These are phyloP conservation scores for Pemphredon lugubris DNA, from an alignment of 2,888 invertebrate species.

Conservation along the genomic window DNA sequence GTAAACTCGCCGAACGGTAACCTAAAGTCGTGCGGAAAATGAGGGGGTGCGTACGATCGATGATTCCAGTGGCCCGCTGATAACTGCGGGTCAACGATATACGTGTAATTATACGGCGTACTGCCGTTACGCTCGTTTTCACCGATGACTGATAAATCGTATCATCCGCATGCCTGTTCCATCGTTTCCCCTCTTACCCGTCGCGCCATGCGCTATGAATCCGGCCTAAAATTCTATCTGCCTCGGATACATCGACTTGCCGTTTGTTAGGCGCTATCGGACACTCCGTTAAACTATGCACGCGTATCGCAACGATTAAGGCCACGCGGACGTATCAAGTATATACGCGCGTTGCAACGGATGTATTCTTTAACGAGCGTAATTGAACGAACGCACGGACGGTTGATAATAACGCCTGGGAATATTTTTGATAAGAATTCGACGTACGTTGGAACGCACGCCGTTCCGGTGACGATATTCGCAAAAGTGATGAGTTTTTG, in stretches of 20 bases:
- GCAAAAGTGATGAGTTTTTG: too few relatives aligned
- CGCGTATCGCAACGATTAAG: conserved; percentile 16
- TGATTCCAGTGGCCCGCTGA: conserved; percentile 49
- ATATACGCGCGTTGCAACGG: too few relatives aligned
- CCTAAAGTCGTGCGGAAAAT: conserved; percentile 65
- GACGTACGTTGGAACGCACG: too few relatives aligned
- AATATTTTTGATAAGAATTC: too few relatives aligned
- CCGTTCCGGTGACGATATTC: too few relatives aligned
- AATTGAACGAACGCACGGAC: too few relatives aligned
- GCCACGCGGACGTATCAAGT: too few relatives aligned
- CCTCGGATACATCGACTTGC: conserved; percentile 47
- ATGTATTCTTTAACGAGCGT: too few relatives aligned
- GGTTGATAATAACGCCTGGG: too few relatives aligned
- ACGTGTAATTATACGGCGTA: conserved; percentile 62
- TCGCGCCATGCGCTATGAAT: conserved; percentile 18
- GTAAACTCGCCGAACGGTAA: conserved; percentile 61
- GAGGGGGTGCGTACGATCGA: conserved; percentile 56
- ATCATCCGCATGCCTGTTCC: conserved; percentile 22
- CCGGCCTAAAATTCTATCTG: conserved; percentile 57
- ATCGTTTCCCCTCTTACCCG: conserved; percentile 24
- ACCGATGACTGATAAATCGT: conserved; percentile 64
- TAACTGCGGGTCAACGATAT: conserved; percentile 48
- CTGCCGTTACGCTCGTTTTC: conserved; percentile 58
- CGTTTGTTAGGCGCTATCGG: conserved; percentile 43
- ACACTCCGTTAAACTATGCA: conserved; percentile 32